phyloP scores from a whole-genome alignment of 53 echinoderm and acorn worm species.

The Hippasteria phrygiana region DNA sequence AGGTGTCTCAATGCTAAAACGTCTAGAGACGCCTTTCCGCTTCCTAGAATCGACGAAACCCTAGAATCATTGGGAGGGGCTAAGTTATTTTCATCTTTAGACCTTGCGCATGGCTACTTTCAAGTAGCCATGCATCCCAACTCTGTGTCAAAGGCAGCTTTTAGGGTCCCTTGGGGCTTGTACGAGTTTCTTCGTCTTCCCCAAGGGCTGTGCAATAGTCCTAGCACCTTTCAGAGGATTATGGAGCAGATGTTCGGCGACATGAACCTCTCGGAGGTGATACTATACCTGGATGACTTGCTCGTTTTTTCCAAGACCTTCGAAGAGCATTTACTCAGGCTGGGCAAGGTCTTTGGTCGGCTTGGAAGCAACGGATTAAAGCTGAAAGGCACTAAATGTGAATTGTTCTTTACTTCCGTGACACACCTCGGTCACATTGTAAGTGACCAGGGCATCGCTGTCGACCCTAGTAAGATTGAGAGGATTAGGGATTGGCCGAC shows the following conservation, averaged over 20 bases:
- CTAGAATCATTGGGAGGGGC: slow-evolving; percentile 29
- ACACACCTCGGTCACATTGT: not conserved
- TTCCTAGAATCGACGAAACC: slow-evolving; percentile 22
- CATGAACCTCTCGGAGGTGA: slow-evolving; percentile 12
- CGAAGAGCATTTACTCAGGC: slow-evolving; percentile 6
- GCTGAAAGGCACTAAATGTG: not conserved
- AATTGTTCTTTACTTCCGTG: not conserved
- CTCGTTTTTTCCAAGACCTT: slow-evolving; percentile 16
- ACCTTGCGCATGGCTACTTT: too few relatives aligned
- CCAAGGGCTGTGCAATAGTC: too few relatives aligned
- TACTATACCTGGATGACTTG: slow-evolving; percentile 30
- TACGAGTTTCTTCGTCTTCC: slow-evolving; percentile 33
- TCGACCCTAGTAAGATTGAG: not conserved
- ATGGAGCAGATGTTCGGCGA: slow-evolving; percentile 28
- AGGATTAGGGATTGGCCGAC: slow-evolving; percentile 1
- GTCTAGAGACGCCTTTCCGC: slow-evolving; percentile 11
- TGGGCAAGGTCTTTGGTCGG: slow-evolving; percentile 13
- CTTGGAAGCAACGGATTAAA: slow-evolving; percentile 4
- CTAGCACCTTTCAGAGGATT: slow-evolving; percentile 30
- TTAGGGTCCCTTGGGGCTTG: slow-evolving; percentile 33
- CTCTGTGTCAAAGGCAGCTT: slow-evolving; percentile 34
- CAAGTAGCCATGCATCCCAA: too few relatives aligned
- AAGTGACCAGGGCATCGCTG: slow-evolving; percentile 6
- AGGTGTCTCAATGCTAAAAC: slow-evolving; percentile 27
- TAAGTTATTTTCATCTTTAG: slow-evolving; percentile 26